A percentile compares a stretch with the other conserved stretches of the same genome.
These are phyloP conservation scores for Microtus pennsylvanicus DNA, from an alignment of 2,113 vertebrate genomes.

Conservation along the genomic window DNA sequence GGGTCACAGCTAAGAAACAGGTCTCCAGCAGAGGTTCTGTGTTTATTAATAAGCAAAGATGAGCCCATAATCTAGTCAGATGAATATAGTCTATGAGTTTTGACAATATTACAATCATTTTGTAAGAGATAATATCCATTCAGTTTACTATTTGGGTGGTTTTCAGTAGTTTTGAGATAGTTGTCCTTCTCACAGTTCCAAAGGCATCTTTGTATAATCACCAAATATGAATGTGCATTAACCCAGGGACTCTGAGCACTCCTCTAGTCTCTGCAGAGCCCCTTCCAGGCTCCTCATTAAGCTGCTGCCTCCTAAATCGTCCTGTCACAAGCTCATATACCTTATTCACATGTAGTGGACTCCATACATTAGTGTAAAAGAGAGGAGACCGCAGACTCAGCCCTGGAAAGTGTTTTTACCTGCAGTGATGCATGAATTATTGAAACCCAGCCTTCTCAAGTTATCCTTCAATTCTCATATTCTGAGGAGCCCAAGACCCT, in stretches of 20 bases:
- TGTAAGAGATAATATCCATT: not conserved
- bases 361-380: not conserved
- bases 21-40: not conserved
- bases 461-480: not conserved
- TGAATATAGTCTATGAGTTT: too few relatives aligned
- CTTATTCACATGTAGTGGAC: not conserved
- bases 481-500: not conserved
- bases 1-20: not conserved
- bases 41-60: not conserved
- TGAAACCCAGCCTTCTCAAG: not conserved
- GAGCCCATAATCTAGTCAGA: not conserved
- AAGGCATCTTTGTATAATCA: not conserved
- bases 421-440: not conserved
- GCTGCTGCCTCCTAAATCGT: not conserved
- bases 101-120: not conserved
- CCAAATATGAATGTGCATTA: slow-evolving; percentile 20
- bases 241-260: not conserved
- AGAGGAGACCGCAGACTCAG: not conserved
- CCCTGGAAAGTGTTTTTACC: not conserved
- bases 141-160: not conserved
- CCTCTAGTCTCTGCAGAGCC: not conserved
- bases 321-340: not conserved
- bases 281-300: not conserved
- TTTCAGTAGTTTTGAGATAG: not conserved
- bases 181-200: not conserved